A percentile compares a stretch with the other conserved stretches of the same genome.
phyloP scores from a whole-genome alignment of 2,113 vertebrate genomes.

The Microcebus tavaratra region DNA sequence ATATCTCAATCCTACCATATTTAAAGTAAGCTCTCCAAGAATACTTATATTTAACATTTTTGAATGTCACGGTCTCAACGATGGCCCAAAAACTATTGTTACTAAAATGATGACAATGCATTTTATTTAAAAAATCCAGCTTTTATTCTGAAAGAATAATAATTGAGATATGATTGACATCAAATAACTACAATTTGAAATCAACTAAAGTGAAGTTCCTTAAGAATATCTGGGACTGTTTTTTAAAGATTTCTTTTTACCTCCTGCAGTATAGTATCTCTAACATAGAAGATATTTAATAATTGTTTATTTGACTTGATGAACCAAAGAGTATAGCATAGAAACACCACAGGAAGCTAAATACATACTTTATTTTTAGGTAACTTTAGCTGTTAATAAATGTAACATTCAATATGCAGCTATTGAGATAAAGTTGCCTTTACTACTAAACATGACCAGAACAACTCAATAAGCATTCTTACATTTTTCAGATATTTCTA shows the following conservation, averaged over 20 bases:
- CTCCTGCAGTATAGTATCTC: not conserved
- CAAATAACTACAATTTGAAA: not conserved
- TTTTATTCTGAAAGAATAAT: constrained; percentile 20
- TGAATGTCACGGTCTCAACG: not conserved
- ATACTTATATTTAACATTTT: constrained; percentile 13
- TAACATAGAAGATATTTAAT: not conserved
- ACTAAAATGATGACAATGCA: not conserved
- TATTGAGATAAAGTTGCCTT: not conserved
- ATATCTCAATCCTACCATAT: not conserved
- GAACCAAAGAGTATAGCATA: not conserved
- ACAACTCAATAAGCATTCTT: not conserved
- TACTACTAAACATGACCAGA: not conserved
- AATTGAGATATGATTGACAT: not conserved
- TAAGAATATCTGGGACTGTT: not conserved
- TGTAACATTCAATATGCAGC: not conserved
- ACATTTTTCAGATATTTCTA: constrained; percentile 37
- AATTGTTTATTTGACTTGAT: not conserved
- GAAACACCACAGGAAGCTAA: not conserved
- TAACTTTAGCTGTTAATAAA: not conserved
- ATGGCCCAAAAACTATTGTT: not conserved
- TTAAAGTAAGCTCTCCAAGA: not conserved
- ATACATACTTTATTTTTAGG: not conserved
- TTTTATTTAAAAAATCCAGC: not conserved
- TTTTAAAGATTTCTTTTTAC: not conserved
- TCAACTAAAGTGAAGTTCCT: not conserved